phyloP scores from a whole-genome alignment of 2,113 vertebrate species.

The Bungarus multicinctus region DNA sequence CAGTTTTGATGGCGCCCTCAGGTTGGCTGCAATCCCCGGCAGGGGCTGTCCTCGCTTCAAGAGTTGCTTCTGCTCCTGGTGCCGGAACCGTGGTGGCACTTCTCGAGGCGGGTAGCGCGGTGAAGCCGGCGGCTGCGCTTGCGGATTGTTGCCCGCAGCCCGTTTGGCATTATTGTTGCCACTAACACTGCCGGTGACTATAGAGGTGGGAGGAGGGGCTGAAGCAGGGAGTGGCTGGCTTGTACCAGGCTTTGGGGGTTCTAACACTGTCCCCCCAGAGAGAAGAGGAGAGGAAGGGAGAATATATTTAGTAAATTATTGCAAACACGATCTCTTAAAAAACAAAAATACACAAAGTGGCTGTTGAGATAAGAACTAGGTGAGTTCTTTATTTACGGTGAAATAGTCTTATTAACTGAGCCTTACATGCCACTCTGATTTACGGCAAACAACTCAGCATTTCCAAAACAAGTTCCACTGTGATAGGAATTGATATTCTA shows the following conservation, averaged over 20 bases:
- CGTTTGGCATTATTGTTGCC: constrained; percentile 9
- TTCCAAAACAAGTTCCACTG: neutral
- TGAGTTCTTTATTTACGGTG: neutral
- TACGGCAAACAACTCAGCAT: neutral
- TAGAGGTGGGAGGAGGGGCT: constrained; percentile 72
- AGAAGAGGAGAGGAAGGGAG: neutral
- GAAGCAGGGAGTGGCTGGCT: constrained; percentile 81
- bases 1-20: constrained; percentile 83
- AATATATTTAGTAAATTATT: neutral
- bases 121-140: constrained; percentile 71
- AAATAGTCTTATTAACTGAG: neutral
- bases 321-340: neutral
- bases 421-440: neutral
- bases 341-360: neutral
- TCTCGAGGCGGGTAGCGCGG: constrained; percentile 84
- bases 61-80: constrained; percentile 86
- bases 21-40: constrained; percentile 77
- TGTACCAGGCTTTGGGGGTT: constrained; percentile 82
- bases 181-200: constrained; percentile 59
- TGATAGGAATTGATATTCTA: neutral
- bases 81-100: constrained; percentile 84
- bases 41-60: constrained; percentile 82
- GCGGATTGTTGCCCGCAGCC: constrained; percentile 59
- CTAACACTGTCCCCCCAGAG: constrained; percentile 82
- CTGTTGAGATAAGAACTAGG: too few species aligned